Evolutionary conservation across 1,140 invertebrate species (phyloP).

Genomic region (Antheraea mylitta): DNA sequence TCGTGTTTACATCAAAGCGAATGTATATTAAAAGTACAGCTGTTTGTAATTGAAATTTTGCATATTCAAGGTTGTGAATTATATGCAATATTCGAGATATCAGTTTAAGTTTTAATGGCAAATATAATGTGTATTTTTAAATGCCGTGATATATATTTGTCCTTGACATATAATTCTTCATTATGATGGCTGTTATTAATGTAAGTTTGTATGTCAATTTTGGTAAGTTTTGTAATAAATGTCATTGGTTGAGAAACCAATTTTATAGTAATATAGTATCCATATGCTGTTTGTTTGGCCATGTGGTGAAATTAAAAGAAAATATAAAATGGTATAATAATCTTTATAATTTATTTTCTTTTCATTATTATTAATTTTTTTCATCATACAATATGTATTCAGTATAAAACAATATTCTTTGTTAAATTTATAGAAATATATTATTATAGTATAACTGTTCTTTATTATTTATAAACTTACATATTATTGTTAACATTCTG

Average conservation of each 20-base stretch:
- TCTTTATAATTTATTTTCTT: constrained; percentile 77
- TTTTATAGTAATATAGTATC: neutral
- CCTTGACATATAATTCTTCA: too few species aligned
- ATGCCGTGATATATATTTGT: too few species aligned
- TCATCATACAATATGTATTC: constrained; percentile 74
- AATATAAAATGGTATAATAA: constrained; percentile 71
- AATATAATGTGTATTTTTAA: too few species aligned
- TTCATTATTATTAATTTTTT: constrained; percentile 40
- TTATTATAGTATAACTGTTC: constrained; percentile 77
- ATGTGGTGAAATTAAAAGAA: constrained; percentile 2
- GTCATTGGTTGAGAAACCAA: too few species aligned
- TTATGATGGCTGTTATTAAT: too few species aligned
- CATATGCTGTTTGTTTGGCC: neutral
- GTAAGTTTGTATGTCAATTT: too few species aligned
- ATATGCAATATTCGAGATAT: too few species aligned
- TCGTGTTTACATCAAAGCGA: neutral
- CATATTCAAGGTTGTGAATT: too few species aligned
- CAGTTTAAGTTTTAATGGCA: too few species aligned
- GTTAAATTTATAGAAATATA: constrained; percentile 78
- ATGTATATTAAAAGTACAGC: too few species aligned
- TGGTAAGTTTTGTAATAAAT: too few species aligned
- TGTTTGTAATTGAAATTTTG: too few species aligned
- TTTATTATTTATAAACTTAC: constrained; percentile 75
- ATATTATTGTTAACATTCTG: constrained; percentile 77
- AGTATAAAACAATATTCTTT: constrained; percentile 78